Evolutionary conservation across 2,113 vertebrate species (phyloP).

Genomic region (Pogona vitticeps): DNA sequence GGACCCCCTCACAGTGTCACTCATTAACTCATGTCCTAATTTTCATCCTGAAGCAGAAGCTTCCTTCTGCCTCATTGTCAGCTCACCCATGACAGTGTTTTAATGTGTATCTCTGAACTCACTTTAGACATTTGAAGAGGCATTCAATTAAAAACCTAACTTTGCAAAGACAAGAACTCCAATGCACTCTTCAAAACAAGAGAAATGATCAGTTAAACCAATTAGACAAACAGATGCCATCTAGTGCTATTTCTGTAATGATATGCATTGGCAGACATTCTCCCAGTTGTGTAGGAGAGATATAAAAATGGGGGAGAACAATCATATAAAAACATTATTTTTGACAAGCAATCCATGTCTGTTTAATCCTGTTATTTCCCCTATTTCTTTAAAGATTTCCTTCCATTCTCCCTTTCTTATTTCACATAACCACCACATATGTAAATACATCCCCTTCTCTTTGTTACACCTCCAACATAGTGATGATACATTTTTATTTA

Average conservation of each 20-base stretch:
- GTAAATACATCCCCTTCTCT: too few relatives aligned
- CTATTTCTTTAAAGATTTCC: too few relatives aligned
- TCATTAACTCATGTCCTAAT: too few relatives aligned
- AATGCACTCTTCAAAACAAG: slow-evolving; percentile 31
- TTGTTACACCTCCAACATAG: too few relatives aligned
- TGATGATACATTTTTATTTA: too few relatives aligned
- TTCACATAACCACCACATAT: too few relatives aligned
- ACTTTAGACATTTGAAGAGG: slow-evolving; percentile 18
- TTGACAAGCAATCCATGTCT: slow-evolving; percentile 27
- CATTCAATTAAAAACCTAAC: slow-evolving; percentile 33
- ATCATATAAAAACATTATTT: slow-evolving; percentile 46
- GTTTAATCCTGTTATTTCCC: too few relatives aligned
- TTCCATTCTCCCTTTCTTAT: too few relatives aligned
- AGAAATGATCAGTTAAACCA: slow-evolving; percentile 42
- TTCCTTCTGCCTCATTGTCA: background rate
- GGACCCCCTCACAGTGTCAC: too few relatives aligned
- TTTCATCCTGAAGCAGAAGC: background rate
- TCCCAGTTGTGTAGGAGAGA: slow-evolving; percentile 56
- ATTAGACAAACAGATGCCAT: slow-evolving; percentile 50
- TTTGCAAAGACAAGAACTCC: slow-evolving; percentile 39
- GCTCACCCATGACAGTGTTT: background rate
- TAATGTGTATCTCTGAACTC: background rate
- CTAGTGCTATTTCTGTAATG: slow-evolving; percentile 42
- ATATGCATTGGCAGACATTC: slow-evolving; percentile 58
- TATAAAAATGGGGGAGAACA: slow-evolving; percentile 55